Percentiles rank a stretch among this genome's conserved stretches.
phyloP scores from a whole-genome alignment of 2,797 vertebrate genomes.

The Hozukius guyotensis region DNA sequence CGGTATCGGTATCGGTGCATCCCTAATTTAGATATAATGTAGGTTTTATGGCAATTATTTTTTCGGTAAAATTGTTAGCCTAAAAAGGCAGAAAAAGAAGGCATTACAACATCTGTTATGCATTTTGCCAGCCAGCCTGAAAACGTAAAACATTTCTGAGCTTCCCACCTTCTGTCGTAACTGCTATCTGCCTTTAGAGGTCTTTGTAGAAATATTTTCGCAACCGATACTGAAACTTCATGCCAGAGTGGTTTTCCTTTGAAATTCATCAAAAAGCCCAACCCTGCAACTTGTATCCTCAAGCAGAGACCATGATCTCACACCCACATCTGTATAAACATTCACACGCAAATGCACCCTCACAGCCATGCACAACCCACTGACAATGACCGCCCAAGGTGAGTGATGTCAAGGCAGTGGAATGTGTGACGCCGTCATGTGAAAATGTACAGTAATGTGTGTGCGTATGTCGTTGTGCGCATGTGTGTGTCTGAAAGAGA shows the following conservation, averaged over 20 bases:
- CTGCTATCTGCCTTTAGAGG: neutral
- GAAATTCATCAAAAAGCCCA: neutral
- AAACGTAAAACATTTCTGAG: neutral
- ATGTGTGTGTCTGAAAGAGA: constrained; percentile 17
- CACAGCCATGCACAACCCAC: neutral
- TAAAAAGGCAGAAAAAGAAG: too few relatives aligned
- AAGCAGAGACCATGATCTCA: constrained; percentile 12
- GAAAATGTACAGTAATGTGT: constrained; percentile 11
- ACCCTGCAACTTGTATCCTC: neutral
- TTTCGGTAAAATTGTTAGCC: too few relatives aligned
- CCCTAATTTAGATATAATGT: too few relatives aligned
- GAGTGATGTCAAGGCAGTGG: constrained; percentile 45
- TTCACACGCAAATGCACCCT: neutral
- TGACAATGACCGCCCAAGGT: constrained; percentile 29
- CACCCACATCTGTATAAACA: constrained; percentile 2
- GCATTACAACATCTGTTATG: too few relatives aligned
- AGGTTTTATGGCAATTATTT: too few relatives aligned
- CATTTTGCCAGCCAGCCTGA: neutral
- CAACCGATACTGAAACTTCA: neutral
- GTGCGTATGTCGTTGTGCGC: neutral
- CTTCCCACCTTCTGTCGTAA: neutral
- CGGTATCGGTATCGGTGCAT: too few relatives aligned
- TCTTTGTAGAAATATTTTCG: neutral
- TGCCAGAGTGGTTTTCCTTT: neutral
- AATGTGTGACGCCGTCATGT: constrained; percentile 38